Conservation (phyloP, 2,888 invertebrate species). For the Sarcophaga subvicina region DNA sequence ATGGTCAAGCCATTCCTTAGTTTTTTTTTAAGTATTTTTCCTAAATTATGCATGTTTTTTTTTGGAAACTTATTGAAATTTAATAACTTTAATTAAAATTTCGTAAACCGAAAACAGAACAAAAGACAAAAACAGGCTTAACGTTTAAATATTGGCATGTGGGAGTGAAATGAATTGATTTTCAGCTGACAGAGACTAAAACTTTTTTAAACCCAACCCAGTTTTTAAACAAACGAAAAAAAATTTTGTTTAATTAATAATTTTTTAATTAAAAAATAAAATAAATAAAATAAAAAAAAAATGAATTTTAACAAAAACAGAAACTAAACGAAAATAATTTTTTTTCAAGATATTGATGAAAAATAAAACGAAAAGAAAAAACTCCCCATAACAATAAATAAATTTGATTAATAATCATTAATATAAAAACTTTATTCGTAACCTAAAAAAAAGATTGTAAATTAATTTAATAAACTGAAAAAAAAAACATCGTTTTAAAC, state of each 20-base stretch:
- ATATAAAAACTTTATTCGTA: no score
- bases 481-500: no score
- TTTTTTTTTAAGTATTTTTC: no score
- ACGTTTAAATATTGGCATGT: conserved; percentile 31
- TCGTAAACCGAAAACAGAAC: no score
- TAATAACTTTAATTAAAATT: no score
- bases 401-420: no score
- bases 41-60: no score
- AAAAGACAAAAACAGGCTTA: conserved; percentile 9
- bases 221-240: conserved; percentile 27
- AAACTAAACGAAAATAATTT: background rate
- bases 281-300: background rate
- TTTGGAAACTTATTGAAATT: no score
- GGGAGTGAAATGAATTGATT: conserved; percentile 38
- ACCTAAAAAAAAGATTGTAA: no score
- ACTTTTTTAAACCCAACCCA: conserved; percentile 36
- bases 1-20: no score
- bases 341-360: background rate
- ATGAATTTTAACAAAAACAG: background rate
- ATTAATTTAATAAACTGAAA: no score
- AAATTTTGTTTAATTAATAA: conserved; percentile 41
- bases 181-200: background rate
- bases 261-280: background rate
- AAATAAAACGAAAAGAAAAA: background rate
- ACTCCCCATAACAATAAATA: background rate